A percentile compares a stretch with the other conserved stretches of the same genome.
These are phyloP conservation scores for Amphipoea oculea DNA, from an alignment of 2,888 invertebrate genomes.

Conservation along the genomic window DNA sequence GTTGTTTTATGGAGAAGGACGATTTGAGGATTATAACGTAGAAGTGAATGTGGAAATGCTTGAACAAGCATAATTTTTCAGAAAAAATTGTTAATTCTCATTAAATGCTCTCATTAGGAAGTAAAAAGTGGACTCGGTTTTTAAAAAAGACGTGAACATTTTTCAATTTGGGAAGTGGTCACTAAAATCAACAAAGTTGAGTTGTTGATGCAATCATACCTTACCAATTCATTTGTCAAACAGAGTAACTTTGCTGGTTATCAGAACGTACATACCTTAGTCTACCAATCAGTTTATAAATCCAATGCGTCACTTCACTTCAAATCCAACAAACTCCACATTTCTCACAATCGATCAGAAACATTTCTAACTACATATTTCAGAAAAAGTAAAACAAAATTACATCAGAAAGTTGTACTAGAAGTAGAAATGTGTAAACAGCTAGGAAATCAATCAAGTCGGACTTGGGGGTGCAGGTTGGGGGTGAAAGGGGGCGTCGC, in stretches of 20 bases:
- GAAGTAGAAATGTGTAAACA: constrained; percentile 69
- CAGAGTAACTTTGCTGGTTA: background rate
- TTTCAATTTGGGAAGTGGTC: background rate
- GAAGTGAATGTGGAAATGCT: background rate
- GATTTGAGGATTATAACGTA: background rate
- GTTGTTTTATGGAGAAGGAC: constrained; percentile 19
- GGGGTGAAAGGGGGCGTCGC: constrained; percentile 46
- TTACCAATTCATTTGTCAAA: background rate
- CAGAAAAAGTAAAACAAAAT: constrained; percentile 58
- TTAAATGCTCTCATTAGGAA: background rate
- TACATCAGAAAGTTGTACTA: constrained; percentile 63
- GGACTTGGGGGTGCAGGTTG: constrained; percentile 65
- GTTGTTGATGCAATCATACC: no score
- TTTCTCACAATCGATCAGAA: constrained; percentile 42
- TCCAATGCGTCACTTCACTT: constrained; percentile 6
- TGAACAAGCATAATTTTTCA: background rate
- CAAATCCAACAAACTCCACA: constrained; percentile 16
- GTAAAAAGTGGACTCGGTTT: no score
- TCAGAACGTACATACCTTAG: background rate
- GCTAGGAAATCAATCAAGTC: constrained; percentile 87
- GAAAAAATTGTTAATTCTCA: background rate
- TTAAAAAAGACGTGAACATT: no score
- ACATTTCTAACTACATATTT: constrained; percentile 49
- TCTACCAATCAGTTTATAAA: background rate
- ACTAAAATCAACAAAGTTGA: no score